phyloP scores from a whole-genome alignment of 2,888 invertebrate genomes.

The Plagodis dolabraria region DNA sequence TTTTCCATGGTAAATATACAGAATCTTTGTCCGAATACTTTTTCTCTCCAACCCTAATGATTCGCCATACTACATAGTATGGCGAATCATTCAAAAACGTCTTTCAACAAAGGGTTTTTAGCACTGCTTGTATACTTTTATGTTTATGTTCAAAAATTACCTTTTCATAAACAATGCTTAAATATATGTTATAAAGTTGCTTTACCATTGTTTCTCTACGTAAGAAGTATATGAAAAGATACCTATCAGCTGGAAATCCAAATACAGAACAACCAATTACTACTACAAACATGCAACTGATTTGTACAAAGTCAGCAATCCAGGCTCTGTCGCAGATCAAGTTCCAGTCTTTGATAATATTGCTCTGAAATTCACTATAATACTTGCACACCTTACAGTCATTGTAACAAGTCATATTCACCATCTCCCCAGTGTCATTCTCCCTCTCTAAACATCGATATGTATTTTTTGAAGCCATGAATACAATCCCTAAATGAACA shows the following conservation, averaged over 20 bases:
- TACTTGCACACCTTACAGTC: slow-evolving; percentile 83
- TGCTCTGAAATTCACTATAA: slow-evolving; percentile 86
- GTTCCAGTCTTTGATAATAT: slow-evolving; percentile 88
- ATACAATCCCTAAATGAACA: slow-evolving; percentile 88
- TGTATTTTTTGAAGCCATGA: slow-evolving; percentile 86
- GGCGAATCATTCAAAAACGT: too few relatives aligned
- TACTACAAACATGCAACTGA: slow-evolving; percentile 88
- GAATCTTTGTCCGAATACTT: too few relatives aligned
- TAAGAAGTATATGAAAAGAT: slow-evolving; percentile 41
- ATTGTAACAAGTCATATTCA: slow-evolving; percentile 70
- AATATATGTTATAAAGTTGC: too few relatives aligned
- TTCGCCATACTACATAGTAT: too few relatives aligned
- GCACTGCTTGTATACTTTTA: too few relatives aligned
- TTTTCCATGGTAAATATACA: too few relatives aligned
- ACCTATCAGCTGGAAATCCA: slow-evolving; percentile 89
- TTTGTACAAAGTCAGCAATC: slow-evolving; percentile 88
- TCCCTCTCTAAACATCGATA: slow-evolving; percentile 67
- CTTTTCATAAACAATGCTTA: too few relatives aligned
- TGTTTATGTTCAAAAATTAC: too few relatives aligned
- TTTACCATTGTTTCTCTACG: too few relatives aligned
- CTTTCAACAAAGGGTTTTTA: too few relatives aligned
- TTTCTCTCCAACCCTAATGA: too few relatives aligned
- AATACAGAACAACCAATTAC: slow-evolving; percentile 88
- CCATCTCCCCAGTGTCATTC: slow-evolving; percentile 47
- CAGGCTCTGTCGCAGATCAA: too few relatives aligned